Base-by-base conservation (phyloP, 92 coral and sea anemone genomes). In the Heliopora coerulea region DNA sequence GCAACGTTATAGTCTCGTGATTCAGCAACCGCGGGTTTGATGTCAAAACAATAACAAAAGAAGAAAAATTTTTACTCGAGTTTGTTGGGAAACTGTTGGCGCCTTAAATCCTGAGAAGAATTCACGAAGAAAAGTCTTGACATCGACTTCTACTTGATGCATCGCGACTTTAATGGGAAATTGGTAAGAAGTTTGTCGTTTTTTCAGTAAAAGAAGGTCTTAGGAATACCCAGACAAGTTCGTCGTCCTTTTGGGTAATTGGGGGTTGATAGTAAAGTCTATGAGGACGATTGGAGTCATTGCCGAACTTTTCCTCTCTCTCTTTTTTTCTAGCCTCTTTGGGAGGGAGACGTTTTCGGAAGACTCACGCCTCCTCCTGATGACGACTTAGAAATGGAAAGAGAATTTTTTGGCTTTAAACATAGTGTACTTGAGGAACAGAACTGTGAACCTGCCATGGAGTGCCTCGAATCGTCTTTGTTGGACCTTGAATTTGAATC, bases 11-110 rank as follows among this genome's bases (percentile, higher is more conserved):
- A 85, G 95, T 95, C 99, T 95, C 99, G 99, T 95, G 99, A 95
- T 88, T 80, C 82, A 72, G 75, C 68, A 50, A 80, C 75, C 49
- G 63, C 77, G 77, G 63, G 89, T 78, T 78, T 86, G 78, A 83
- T 85, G 83, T 89, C 82, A 90, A 89, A 95, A 95, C 99, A 95
- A 95, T 89, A 95, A 95, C 99, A 95, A 93, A 95, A 81, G 73
- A 78, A 90, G 76, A 28, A 13, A 70, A 70, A 52, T 26, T 50
- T 70, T 70, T 70, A 54, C 77, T 56, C 50, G 30, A 87, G 21
- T 81, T 78, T 84, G 66, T 77, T 70, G 79, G 75, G 85, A 81
- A 62, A 67, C 72, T 72, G 74, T 74, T 56, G 64, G 32, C 79
- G 42, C 72, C 75, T 59, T 24, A 74, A 62, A 74, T 56, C 60